phyloP scores from a whole-genome alignment of 1,140 invertebrate species.

The Globodera rostochiensis region DNA sequence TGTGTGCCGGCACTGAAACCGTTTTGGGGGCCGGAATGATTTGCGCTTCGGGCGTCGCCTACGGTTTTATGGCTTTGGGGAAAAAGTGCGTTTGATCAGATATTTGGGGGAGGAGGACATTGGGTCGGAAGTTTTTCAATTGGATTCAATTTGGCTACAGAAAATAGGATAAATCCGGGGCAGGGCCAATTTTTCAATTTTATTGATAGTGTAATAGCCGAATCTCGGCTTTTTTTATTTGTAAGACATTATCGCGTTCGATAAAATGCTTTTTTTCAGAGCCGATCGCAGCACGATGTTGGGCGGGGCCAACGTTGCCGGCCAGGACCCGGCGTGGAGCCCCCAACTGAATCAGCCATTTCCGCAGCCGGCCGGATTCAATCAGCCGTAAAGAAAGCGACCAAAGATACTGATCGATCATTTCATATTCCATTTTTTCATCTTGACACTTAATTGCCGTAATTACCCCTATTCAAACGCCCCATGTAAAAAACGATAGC shows the following conservation, averaged over 20 bases:
- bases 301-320: constrained; percentile 43
- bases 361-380: constrained; percentile 53
- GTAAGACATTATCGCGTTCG: no score
- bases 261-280: constrained; percentile 33
- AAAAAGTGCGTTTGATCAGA: constrained; percentile 66
- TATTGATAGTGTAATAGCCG: no score
- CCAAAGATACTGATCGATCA: background rate
- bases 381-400: constrained; percentile 47
- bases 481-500: background rate
- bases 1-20: constrained; percentile 77
- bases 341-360: constrained; percentile 58
- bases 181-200: no score
- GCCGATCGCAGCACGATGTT: constrained; percentile 63
- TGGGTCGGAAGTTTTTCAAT: constrained; percentile 10
- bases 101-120: background rate
- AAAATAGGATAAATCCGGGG: no score
- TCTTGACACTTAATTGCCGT: background rate
- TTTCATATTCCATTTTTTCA: background rate
- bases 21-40: constrained; percentile 84
- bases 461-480: background rate
- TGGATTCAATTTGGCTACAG: no score
- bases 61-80: constrained; percentile 85
- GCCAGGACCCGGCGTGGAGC: constrained; percentile 58
- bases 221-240: no score
- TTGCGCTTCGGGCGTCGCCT: constrained; percentile 83